phyloP scores from a whole-genome alignment of 2,888 invertebrate species.

The Nymphalis urticae region DNA sequence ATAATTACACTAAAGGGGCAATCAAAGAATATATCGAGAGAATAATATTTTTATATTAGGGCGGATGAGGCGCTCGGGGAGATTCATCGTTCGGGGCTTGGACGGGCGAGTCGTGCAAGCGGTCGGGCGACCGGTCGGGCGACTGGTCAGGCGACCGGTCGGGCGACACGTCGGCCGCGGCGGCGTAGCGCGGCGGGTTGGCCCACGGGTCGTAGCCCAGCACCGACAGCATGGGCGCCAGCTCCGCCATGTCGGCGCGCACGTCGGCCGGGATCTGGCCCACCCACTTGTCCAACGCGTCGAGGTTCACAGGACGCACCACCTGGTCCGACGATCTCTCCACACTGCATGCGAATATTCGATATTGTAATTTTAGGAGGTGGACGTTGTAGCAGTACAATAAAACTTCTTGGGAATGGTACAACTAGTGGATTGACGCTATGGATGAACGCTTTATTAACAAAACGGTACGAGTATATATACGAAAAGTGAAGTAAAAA shows the following conservation, averaged over 20 bases:
- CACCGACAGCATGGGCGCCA: slow-evolving; percentile 96
- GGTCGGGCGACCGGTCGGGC: slow-evolving; percentile 96
- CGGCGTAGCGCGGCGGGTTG: slow-evolving; percentile 96
- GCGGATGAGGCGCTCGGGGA: slow-evolving; percentile 28
- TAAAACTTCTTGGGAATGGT: too few relatives aligned
- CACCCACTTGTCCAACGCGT: slow-evolving; percentile 96
- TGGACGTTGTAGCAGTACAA: too few relatives aligned
- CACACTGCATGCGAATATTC: slow-evolving; percentile 83
- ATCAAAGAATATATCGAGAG: slow-evolving; percentile 26
- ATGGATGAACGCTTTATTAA: too few relatives aligned
- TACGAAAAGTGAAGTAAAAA: too few relatives aligned
- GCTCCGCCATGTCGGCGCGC: slow-evolving; percentile 93
- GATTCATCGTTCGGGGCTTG: slow-evolving; percentile 75
- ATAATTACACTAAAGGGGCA: slow-evolving; percentile 2
- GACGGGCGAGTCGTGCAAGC: slow-evolving; percentile 33
- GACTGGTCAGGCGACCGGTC: slow-evolving; percentile 88
- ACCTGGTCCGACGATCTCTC: slow-evolving; percentile 99
- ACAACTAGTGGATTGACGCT: too few relatives aligned
- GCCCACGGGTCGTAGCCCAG: slow-evolving; percentile 97
- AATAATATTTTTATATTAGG: slow-evolving; percentile 24
- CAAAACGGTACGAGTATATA: too few relatives aligned
- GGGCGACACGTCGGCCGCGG: slow-evolving; percentile 22
- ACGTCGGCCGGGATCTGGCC: slow-evolving; percentile 95
- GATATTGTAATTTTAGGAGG: too few relatives aligned
- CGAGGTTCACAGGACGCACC: slow-evolving; percentile 98